These are phyloP conservation scores for Hemithea aestivaria DNA, from an alignment of 2,888 invertebrate genomes.

Conservation along the genomic window DNA sequence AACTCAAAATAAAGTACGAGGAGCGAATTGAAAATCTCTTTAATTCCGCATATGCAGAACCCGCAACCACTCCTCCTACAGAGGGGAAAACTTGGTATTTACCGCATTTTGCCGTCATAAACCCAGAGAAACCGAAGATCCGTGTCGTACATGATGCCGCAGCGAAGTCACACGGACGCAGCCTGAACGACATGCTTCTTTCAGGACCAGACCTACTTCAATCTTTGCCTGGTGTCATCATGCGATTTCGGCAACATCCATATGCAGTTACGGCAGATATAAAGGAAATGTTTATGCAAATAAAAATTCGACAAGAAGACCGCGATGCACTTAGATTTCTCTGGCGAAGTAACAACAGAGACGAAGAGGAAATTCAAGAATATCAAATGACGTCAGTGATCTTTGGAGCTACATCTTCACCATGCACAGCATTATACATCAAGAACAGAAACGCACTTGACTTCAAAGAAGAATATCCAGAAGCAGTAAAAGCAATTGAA, in stretches of 20 bases:
- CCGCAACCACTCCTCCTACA: background rate
- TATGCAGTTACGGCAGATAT: conserved; percentile 9
- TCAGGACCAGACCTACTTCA: conserved; percentile 30
- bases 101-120: conserved; percentile 23
- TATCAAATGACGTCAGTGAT: conserved; percentile 20
- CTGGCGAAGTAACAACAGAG: conserved; percentile 5
- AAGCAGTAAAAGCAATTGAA: conserved; percentile 4
- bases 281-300: conserved; percentile 10
- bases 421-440: conserved; percentile 11
- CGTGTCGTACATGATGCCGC: conserved; percentile 19
- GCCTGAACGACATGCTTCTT: conserved; percentile 19
- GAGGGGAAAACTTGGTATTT: conserved; percentile 9
- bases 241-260: conserved; percentile 28
- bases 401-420: conserved; percentile 21
- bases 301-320: conserved; percentile 3
- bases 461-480: conserved; percentile 8
- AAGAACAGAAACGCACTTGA: conserved; percentile 7
- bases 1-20: conserved; percentile 5
- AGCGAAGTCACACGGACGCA: conserved; percentile 10
- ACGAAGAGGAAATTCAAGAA: background rate
- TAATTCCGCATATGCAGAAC: conserved; percentile 17
- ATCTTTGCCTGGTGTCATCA: conserved; percentile 26
- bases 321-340: conserved; percentile 7
- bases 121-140: conserved; percentile 11
- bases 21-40: conserved; percentile 12